Evolutionary conservation across 2,113 vertebrate species (phyloP).

Genomic region (Periophthalmodon schlosseri): DNA sequence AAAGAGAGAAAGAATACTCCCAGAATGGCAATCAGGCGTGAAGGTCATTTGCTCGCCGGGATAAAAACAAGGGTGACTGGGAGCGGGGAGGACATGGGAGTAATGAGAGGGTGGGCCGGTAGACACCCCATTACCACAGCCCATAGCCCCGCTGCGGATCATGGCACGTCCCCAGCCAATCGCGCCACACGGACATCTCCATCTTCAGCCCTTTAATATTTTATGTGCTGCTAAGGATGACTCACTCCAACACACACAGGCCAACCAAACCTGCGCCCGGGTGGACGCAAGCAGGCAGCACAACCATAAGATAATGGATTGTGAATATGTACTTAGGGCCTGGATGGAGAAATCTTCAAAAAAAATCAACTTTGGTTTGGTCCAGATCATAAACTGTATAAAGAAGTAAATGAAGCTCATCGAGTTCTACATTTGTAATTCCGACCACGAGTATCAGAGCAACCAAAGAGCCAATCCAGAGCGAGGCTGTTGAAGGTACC

Average conservation of each 20-base stretch:
- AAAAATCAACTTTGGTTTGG: no score
- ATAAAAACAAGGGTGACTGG: conserved; percentile 52
- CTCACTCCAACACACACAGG: conserved; percentile 4
- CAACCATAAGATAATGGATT: conserved; percentile 11
- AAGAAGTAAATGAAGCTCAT: no score
- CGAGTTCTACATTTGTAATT: no score
- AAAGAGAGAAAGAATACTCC: conserved; percentile 37
- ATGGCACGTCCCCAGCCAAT: conserved; percentile 90
- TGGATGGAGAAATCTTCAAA: no score
- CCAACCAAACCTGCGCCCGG: not conserved
- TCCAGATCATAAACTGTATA: no score
- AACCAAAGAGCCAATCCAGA: no score
- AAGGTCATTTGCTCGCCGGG: conserved; percentile 73
- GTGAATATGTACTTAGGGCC: conserved; percentile 19
- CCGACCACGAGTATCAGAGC: no score
- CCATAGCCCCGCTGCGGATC: conserved; percentile 85
- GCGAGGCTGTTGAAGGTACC: no score
- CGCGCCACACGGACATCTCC: conserved; percentile 88
- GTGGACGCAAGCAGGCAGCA: not conserved
- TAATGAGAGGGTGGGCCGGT: conserved; percentile 85
- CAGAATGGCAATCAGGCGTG: conserved; percentile 60
- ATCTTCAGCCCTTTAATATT: conserved; percentile 92
- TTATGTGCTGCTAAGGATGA: conserved; percentile 81
- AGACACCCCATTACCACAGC: conserved; percentile 85
- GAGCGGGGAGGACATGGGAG: conserved; percentile 74